Base-by-base conservation (phyloP, 2,888 invertebrate species). In the Agonopterix alstromeriana region DNA sequence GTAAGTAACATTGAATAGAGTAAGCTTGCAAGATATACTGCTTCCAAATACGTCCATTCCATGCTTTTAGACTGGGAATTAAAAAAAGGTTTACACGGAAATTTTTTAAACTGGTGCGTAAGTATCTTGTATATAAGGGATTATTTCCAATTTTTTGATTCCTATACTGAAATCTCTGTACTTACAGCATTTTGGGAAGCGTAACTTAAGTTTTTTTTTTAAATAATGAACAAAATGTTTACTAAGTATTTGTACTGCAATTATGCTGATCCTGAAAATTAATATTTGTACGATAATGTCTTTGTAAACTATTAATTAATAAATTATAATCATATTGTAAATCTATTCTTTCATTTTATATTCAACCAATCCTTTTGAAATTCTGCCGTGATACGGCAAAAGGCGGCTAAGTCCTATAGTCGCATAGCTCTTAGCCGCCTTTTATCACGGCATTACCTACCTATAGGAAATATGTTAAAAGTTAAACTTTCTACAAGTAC, bases 271-370 rank as follows among this genome's bases (percentile, higher is more conserved):
- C 74, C 77, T 69, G 65, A 61, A 63, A 70, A 66, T 63, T 71
- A 79, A 79, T 77, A 74, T 82, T 83, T 86, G 84, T 86, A 85
- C 82, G 83, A 86, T 86, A 83, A 82, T 74, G 77, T 85, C 82
- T 84, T 77, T 87, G 85, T 87, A 87, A 86, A 87, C 87, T 89
- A 88, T 86, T 88, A 84, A 84, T 85, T 61, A 85, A 86, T 88
- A 87, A 85, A 89, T 86, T 86, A 87, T 89, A 87, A 87, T 85
- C 85, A 78, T 84, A 87, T 82, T 85, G 83, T 83, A 83, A 45
- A 40, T 48, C 4, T n/a, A 9, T 53, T 67, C 76, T 84, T 82
- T 86, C 59, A 83, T 81, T n/a, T 79, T 61, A 1, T 14, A 42
- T n/a, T 42, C 9, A 38, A 38, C 10, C 38, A 9, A 38, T 38